These are phyloP conservation scores for Tragopan temminckii DNA, from an alignment of 2,797 vertebrate genomes.

Conservation along the genomic window DNA sequence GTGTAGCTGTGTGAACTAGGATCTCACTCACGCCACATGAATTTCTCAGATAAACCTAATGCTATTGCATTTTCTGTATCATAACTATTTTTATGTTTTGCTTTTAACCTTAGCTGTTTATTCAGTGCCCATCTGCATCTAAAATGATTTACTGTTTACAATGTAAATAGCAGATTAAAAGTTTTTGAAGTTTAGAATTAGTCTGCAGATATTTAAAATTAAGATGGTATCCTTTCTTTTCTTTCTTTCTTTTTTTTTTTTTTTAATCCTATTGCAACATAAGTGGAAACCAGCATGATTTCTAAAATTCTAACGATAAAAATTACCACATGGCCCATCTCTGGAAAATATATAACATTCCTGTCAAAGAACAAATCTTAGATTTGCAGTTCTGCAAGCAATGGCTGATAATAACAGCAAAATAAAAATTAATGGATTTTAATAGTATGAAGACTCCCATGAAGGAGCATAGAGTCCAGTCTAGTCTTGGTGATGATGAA, in stretches of 20 bases:
- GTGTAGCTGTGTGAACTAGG: not conserved
- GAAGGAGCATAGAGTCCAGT: not conserved
- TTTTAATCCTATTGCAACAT: not conserved
- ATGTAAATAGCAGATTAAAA: not conserved
- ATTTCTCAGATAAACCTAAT: not conserved
- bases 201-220: not conserved
- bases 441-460: not conserved
- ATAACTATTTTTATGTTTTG: not conserved
- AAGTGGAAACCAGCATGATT: not conserved
- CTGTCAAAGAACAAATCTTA: not conserved
- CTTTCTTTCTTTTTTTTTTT: no score
- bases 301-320: not conserved
- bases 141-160: not conserved
- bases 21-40: not conserved
- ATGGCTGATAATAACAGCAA: not conserved
- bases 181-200: not conserved
- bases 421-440: constrained; percentile 1
- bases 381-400: not conserved
- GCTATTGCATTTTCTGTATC: not conserved
- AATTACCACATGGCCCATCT: not conserved
- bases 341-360: not conserved
- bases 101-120: not conserved
- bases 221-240: not conserved
- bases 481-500: not conserved
- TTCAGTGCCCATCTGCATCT: not conserved